These are phyloP conservation scores for Acanthis flammea DNA, from an alignment of 2,797 vertebrate genomes.

Conservation along the genomic window DNA sequence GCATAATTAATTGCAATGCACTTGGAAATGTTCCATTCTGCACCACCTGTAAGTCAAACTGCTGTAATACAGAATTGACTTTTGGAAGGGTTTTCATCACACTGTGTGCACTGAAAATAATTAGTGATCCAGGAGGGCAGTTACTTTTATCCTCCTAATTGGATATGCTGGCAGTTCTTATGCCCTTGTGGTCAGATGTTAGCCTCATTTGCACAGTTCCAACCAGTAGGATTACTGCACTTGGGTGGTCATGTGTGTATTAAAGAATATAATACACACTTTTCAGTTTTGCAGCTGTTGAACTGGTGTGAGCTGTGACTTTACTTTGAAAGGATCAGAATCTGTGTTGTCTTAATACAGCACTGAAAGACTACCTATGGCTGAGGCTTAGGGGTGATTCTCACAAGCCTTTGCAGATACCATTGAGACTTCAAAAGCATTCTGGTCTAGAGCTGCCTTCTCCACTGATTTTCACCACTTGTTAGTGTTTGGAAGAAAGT, in stretches of 20 bases:
- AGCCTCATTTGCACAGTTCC: conserved; percentile 3
- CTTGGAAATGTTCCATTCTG: conserved; percentile 22
- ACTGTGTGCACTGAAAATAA: conserved; percentile 33
- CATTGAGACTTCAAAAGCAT: not conserved
- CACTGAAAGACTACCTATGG: not conserved
- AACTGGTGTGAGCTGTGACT: not conserved
- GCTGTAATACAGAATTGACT: conserved; percentile 45
- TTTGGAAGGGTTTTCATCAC: conserved; percentile 55
- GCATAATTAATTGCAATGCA: conserved; percentile 60
- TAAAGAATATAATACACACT: conserved; percentile 2
- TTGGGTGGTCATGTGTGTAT: conserved; percentile 5
- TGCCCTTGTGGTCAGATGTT: conserved; percentile 10
- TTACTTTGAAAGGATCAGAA: not conserved
- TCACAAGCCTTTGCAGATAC: not conserved
- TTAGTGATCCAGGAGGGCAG: conserved; percentile 35
- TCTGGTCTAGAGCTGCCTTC: not conserved
- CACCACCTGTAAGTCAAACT: conserved; percentile 38
- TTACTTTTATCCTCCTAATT: conserved; percentile 59
- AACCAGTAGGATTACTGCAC: not conserved
- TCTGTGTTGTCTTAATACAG: not conserved
- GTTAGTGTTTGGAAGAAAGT: not conserved
- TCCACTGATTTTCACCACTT: not conserved
- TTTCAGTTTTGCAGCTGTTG: not conserved
- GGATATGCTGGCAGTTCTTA: conserved; percentile 24
- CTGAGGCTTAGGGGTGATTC: not conserved